These are phyloP conservation scores for Nipponacmea schrenckii DNA, from an alignment of 2,888 invertebrate genomes.

Conservation along the genomic window DNA sequence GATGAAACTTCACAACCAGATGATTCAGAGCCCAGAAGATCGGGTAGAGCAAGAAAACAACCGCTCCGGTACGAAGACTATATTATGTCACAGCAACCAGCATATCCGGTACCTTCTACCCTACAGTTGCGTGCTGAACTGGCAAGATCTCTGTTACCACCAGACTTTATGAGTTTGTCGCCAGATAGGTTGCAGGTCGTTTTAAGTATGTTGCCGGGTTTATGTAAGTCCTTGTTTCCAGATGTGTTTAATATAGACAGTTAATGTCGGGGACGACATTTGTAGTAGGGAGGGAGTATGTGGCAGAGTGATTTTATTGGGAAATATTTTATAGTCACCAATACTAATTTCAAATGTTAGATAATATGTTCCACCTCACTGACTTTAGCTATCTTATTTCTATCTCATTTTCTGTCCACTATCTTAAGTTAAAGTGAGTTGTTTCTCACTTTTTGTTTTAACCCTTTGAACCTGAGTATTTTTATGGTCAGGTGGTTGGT, in stretches of 20 bases:
- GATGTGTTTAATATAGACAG: neutral
- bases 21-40: neutral
- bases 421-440: neutral
- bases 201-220: neutral
- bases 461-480: too few species aligned
- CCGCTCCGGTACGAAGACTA: neutral
- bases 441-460: neutral
- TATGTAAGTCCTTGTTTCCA: neutral
- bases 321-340: neutral
- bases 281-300: neutral
- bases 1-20: neutral
- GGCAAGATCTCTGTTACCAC: too few species aligned
- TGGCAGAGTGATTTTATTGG: slow-evolving; percentile 1
- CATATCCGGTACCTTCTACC: neutral
- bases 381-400: neutral
- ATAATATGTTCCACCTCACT: neutral
- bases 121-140: too few species aligned
- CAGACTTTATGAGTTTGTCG: too few species aligned
- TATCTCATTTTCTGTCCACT: neutral
- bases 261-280: slow-evolving; percentile 3
- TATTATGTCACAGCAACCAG: neutral
- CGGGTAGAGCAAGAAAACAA: neutral
- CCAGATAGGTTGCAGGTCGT: neutral
- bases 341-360: slow-evolving; percentile 1
- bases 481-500: too few species aligned